Evolutionary conservation across 2,888 invertebrate species (phyloP).

Genomic region (Baronia brevicornis): DNA sequence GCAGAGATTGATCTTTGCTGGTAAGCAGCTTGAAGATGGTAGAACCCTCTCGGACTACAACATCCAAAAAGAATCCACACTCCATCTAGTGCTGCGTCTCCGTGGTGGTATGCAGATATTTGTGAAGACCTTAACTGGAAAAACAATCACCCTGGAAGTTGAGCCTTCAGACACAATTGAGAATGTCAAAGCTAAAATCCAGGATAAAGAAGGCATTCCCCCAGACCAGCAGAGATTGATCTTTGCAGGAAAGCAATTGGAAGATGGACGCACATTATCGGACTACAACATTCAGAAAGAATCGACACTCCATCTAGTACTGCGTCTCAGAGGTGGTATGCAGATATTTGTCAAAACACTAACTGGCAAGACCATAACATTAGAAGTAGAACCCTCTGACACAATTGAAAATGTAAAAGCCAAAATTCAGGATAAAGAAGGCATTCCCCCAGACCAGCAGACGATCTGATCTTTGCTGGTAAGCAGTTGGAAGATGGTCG

Average conservation of each 20-base stretch:
- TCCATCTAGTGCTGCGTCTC: slow-evolving; percentile 12
- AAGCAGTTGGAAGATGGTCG: slow-evolving; percentile 20
- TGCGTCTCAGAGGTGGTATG: slow-evolving; percentile 20
- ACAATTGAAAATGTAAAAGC: slow-evolving; percentile 13
- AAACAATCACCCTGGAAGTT: slow-evolving; percentile 20
- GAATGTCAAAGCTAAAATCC: slow-evolving; percentile 21
- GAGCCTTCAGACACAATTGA: slow-evolving; percentile 20
- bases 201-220: slow-evolving; percentile 20
- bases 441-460: slow-evolving; percentile 10
- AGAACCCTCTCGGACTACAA: slow-evolving; percentile 11
- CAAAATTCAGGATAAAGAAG: slow-evolving; percentile 10
- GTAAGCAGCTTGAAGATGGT: slow-evolving; percentile 11
- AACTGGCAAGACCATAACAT: slow-evolving; percentile 20
- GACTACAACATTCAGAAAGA: slow-evolving; percentile 23
- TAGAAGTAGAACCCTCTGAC: slow-evolving; percentile 14
- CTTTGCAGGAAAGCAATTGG: slow-evolving; percentile 20
- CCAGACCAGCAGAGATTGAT: slow-evolving; percentile 20
- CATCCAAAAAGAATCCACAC: slow-evolving; percentile 13
- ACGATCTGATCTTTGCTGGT: slow-evolving; percentile 5
- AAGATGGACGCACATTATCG: slow-evolving; percentile 20
- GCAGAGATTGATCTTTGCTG: slow-evolving; percentile 12
- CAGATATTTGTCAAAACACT: slow-evolving; percentile 20
- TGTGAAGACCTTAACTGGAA: slow-evolving; percentile 20
- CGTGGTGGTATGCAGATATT: slow-evolving; percentile 20
- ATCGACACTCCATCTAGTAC: slow-evolving; percentile 19